Evolutionary conservation across 2,113 vertebrate species (phyloP).

Genomic region (Esox niger): DNA sequence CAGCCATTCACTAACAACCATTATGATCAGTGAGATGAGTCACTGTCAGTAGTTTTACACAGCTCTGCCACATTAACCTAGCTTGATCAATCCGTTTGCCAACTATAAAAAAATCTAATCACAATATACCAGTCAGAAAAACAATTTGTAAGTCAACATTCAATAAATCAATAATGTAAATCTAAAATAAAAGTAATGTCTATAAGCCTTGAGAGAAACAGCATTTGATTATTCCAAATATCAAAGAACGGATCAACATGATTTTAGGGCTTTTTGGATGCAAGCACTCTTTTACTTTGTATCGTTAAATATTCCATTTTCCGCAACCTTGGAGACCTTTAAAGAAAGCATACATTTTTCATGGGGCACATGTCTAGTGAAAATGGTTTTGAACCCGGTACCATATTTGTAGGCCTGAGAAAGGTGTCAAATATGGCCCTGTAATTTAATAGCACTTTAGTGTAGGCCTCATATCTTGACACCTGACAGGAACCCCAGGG

Average conservation of each 20-base stretch:
- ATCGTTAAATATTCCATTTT: constrained; percentile 40
- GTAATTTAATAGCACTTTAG: constrained; percentile 43
- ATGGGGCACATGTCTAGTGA: constrained; percentile 19
- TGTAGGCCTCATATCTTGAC: constrained; percentile 36
- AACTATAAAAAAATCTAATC: not conserved
- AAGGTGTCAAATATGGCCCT: constrained; percentile 32
- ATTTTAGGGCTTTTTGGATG: constrained; percentile 1
- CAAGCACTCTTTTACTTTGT: constrained; percentile 6
- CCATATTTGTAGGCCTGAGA: constrained; percentile 27
- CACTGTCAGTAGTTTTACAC: not conserved
- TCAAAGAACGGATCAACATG: not conserved
- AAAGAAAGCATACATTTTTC: constrained; percentile 35
- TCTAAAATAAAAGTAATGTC: too few species aligned
- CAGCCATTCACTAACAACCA: not conserved
- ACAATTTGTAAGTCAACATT: not conserved
- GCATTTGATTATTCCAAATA: too few species aligned
- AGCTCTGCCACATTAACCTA: not conserved
- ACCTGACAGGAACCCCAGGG: constrained; percentile 21
- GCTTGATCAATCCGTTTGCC: not conserved
- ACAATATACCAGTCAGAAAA: not conserved
- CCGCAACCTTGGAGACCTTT: constrained; percentile 30
- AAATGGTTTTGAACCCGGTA: constrained; percentile 24
- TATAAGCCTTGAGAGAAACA: not conserved
- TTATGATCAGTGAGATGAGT: not conserved
- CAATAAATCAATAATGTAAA: not conserved